Percentiles rank a stretch among this genome's conserved stretches.
Evolutionary conservation across 2,797 vertebrate species (phyloP).

Genomic region (Galago senegalensis): DNA sequence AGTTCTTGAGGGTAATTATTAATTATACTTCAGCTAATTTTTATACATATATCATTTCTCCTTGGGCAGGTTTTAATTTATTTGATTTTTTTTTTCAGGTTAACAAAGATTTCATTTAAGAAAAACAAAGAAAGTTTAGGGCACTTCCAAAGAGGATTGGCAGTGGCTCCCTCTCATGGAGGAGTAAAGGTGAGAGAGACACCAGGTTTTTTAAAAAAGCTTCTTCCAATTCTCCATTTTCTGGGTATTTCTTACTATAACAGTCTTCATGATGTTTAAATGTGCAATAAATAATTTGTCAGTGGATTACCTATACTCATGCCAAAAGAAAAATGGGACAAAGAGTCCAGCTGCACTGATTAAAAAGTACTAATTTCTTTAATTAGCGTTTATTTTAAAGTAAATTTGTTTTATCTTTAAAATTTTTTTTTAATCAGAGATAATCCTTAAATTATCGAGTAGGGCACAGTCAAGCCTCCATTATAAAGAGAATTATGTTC

Average conservation of each 20-base stretch:
- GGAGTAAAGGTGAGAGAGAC: too few species aligned
- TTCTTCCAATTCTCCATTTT: neutral
- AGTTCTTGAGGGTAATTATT: neutral
- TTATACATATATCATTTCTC: neutral
- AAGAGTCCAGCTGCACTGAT: neutral
- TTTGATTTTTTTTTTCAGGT: too few species aligned
- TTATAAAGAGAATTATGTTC: neutral
- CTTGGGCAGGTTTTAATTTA: neutral
- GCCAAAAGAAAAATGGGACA: neutral
- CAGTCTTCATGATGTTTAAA: neutral
- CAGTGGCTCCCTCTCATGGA: too few species aligned
- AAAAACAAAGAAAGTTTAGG: too few species aligned
- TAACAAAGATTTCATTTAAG: too few species aligned
- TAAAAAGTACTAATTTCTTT: neutral
- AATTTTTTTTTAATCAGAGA: neutral
- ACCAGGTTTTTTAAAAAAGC: neutral
- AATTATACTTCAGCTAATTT: neutral
- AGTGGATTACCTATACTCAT: neutral
- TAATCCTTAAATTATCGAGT: conserved; percentile 25
- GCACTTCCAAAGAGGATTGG: too few species aligned
- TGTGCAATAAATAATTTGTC: conserved; percentile 21
- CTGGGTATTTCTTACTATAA: neutral
- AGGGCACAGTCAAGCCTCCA: neutral
- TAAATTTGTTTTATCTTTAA: neutral
- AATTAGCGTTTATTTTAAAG: neutral